Evolutionary conservation across 2,113 vertebrate genomes (phyloP).

Genomic region (Arizona elegans): DNA sequence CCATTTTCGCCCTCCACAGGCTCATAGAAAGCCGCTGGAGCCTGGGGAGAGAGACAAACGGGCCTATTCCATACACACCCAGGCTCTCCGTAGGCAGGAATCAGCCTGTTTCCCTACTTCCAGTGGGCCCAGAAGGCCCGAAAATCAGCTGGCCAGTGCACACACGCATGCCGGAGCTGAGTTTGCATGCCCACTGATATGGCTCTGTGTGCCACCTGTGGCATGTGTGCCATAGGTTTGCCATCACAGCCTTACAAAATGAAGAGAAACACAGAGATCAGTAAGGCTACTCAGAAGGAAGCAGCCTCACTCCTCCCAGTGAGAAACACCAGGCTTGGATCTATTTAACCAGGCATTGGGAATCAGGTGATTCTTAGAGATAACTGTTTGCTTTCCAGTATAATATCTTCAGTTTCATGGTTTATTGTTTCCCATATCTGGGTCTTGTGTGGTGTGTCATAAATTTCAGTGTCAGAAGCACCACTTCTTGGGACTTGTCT

Average conservation of each 20-base stretch:
- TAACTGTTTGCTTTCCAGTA: neutral
- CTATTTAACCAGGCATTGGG: neutral
- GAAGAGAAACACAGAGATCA: neutral
- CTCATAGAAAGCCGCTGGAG: no score
- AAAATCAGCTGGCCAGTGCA: no score
- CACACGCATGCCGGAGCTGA: no score
- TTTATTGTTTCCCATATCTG: neutral
- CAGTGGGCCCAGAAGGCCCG: no score
- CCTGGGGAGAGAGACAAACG: no score
- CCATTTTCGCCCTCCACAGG: no score
- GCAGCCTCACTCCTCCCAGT: neutral
- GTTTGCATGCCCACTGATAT: no score
- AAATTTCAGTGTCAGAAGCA: neutral
- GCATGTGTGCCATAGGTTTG: no score
- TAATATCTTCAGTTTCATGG: neutral
- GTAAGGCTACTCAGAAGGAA: neutral
- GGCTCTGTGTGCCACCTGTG: no score
- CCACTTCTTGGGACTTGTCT: neutral
- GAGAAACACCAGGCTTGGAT: neutral
- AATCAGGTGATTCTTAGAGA: neutral
- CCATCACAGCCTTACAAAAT: neutral
- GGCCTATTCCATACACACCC: no score
- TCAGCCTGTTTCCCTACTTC: no score
- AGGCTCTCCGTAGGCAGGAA: no score
- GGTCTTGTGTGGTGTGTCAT: neutral